Conservation (phyloP, 1,140 invertebrate genomes). For the Drosophila sp. region DNA sequence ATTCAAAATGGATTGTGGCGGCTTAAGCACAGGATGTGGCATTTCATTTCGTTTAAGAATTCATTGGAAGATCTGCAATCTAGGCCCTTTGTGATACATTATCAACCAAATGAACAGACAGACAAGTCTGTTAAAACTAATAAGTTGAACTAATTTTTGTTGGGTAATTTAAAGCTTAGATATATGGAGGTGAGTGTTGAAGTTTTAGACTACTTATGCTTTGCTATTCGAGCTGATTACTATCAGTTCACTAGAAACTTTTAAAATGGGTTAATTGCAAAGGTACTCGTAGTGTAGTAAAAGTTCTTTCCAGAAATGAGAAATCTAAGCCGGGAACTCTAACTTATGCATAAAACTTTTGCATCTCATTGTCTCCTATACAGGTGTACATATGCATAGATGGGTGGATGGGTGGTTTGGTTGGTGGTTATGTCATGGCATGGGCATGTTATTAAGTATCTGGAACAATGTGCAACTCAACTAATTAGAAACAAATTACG, state of each 20-base stretch:
- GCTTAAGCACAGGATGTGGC: neutral
- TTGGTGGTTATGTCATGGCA: neutral
- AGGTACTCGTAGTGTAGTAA: neutral
- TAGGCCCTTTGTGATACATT: too few relatives aligned
- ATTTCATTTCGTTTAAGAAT: neutral
- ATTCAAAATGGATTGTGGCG: neutral
- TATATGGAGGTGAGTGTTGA: neutral
- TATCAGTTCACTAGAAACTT: constrained; percentile 5
- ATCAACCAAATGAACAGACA: too few relatives aligned
- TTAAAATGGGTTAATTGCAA: constrained; percentile 13
- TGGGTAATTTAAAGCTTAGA: too few relatives aligned
- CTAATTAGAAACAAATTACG: constrained; percentile 80
- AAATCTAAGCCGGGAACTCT: constrained; percentile 8
- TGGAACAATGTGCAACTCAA: constrained; percentile 73
- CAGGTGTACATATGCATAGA: neutral
- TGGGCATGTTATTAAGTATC: constrained; percentile 27
- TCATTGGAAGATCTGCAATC: neutral
- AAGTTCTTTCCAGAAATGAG: neutral
- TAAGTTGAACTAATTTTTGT: too few relatives aligned
- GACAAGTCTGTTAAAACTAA: too few relatives aligned
- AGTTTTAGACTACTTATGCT: neutral
- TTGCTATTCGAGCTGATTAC: neutral
- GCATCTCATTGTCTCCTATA: neutral
- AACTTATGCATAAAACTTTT: constrained; percentile 1
- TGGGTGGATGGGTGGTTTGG: too few relatives aligned